phyloP scores from a whole-genome alignment of 2,797 vertebrate genomes.

The Pangasius djambal region DNA sequence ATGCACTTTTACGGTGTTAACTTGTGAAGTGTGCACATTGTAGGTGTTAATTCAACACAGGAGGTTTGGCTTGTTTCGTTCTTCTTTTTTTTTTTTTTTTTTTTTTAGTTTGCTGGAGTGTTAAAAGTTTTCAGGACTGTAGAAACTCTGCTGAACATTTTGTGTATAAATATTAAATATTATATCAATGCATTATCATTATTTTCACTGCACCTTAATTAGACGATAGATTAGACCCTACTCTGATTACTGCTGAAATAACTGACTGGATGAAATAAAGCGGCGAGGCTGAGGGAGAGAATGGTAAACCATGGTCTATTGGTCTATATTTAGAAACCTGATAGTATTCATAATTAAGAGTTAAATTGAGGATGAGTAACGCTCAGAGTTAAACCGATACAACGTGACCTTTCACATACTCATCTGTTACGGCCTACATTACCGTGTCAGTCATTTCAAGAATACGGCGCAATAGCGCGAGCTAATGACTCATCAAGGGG shows the following conservation, averaged over 20 bases:
- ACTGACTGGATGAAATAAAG: neutral
- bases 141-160: neutral
- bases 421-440: conserved; percentile 9
- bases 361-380: conserved; percentile 18
- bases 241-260: neutral
- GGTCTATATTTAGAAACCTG: neutral
- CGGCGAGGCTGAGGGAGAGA: no score
- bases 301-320: neutral
- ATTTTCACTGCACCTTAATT: neutral
- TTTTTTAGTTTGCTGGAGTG: neutral
- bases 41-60: neutral
- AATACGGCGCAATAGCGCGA: conserved; percentile 22
- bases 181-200: neutral
- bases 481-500: conserved; percentile 33
- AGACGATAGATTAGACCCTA: neutral
- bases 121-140: neutral
- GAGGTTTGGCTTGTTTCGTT: neutral
- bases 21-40: neutral
- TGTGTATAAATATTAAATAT: neutral
- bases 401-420: conserved; percentile 38
- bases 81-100: neutral
- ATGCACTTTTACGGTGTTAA: neutral
- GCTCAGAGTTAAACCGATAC: conserved; percentile 33
- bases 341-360: neutral
- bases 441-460: conserved; percentile 33